Percentiles rank a stretch among this genome's conserved stretches.
phyloP scores from a whole-genome alignment of 2,797 vertebrate species.

The Crax fasciolata region DNA sequence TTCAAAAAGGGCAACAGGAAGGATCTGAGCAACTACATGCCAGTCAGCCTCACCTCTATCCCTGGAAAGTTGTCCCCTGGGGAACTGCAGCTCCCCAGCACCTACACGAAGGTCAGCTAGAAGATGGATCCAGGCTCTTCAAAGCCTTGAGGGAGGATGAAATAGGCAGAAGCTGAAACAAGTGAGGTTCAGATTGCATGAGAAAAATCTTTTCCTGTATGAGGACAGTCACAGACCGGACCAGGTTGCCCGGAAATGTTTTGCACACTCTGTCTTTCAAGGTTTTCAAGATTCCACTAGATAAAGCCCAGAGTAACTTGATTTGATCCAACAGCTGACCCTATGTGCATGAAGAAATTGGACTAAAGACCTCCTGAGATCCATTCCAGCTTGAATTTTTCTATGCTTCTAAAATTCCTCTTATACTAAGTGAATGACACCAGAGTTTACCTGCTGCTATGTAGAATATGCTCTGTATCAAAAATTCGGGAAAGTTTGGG shows the following conservation, averaged over 20 bases:
- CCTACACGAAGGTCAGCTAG: not conserved
- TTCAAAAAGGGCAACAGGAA: no score
- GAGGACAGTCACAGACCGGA: not conserved
- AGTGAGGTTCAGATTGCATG: not conserved
- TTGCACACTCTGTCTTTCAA: not conserved
- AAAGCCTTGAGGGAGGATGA: not conserved
- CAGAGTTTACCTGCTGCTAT: not conserved
- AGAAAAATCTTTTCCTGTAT: not conserved
- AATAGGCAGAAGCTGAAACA: not conserved
- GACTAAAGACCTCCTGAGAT: not conserved
- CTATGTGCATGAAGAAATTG: not conserved
- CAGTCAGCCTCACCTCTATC: no score
- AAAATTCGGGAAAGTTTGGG: not conserved
- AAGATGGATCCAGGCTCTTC: not conserved
- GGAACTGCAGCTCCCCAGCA: not conserved
- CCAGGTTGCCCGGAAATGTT: not conserved
- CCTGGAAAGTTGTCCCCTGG: no score
- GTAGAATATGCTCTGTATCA: not conserved
- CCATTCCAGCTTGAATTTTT: not conserved
- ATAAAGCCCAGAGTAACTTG: not conserved
- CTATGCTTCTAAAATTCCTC: not conserved
- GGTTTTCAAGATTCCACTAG: not conserved
- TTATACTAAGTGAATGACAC: not conserved
- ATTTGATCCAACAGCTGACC: not conserved
- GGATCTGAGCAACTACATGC: no score